Base-by-base conservation (phyloP, 2,113 vertebrate genomes). In the Nothoprocta pentlandii region DNA sequence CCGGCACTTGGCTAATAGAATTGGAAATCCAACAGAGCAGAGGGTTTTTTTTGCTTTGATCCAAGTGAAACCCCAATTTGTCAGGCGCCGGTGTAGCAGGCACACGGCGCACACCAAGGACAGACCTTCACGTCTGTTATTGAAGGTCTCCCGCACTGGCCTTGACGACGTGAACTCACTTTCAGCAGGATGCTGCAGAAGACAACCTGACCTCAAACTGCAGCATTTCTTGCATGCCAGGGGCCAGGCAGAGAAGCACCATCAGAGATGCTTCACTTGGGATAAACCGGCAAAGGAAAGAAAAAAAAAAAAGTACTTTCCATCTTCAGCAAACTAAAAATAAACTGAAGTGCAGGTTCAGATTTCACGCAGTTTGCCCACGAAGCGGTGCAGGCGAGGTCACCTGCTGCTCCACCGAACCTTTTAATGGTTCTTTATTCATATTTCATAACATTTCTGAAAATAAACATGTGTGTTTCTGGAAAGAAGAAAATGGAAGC, bases 221-320 rank as follows among this genome's bases (percentile, higher is more conserved):
- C 34, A 3, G 97, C 81, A 94, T 98, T 99, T 80, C 97, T 98
- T n/a, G 69, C 69, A 16, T 97, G 96, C 85, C 98, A 98, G 34
- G 56, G 95, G 90, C 42, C 97, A 97, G 5, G 98, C 98, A 20
- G 98, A 98, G 41, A 98, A 83, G 5, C 98, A 11, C 98, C 98
- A 85, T 98, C 98, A 66, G 98, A 98, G 98, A 69, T 97, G 91
- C 96, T 98, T 98, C 92, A 98, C 98, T 92, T 96, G 98, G 77
- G 98, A 97, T 75, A 96, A 66, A 64, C 82, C 94, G 94, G 76
- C 15, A 61, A 59, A 34, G 58, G 12, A 75, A 90, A 92, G n/a
- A 15, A 95, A n/a, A 28, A 10, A 80, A 21, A 25, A 10, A 80
- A 21, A 23, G 56, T 80, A 54, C 26, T 30, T 19, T 77, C 51